Base-by-base conservation (phyloP, 1,140 invertebrate genomes). In the Drosophila serrata region DNA sequence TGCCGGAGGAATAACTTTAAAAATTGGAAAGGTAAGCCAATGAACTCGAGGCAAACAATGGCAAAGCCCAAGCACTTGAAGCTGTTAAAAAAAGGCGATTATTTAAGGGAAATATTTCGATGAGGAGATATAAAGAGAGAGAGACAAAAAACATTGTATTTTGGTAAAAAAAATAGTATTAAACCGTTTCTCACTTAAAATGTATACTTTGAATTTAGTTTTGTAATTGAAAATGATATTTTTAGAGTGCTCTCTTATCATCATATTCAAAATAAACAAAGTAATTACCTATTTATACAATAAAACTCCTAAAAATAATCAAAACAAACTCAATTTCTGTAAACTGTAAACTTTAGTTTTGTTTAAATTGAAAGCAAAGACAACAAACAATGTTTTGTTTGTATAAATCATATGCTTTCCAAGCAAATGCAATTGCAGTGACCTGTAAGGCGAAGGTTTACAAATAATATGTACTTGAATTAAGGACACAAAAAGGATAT, bases 11-110 rank as follows among this genome's bases (percentile, higher is more conserved):
- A 48, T 53, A 19, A 61, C 62, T 68, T 49, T 45, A 39, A 45
- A 49, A 64, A 42, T 59, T 61, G 49, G 62, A 61, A 75, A 61
- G 67, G 58, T 78, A 13, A 62, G 74, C 40, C 80, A 79, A 67
- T 81, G 61, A 81, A 81, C 79, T 51, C 15, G 17, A 17, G 19
- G 63, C 31, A 46, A 70, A 68, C 48, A 55, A 37, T 31, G 68
- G 22, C 45, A 2, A 45, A 45, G 19, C 5, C 42, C 42, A 15
- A 22, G 27, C 19, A 19, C 62, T 63, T 9, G 31, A 8, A 27
- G 22, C 35, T 27, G 45, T n/a, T 46, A 27, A 31, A 31, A 31
- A 31, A 63, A 24, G 1, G 5, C 17, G 45, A 35, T 8, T 60
- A 11, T 31, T 49, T 11, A 11, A 9, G 46, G 45, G 15, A 29